Conservation (phyloP, 2,113 vertebrate species). For the Prionailurus bengalensis region DNA sequence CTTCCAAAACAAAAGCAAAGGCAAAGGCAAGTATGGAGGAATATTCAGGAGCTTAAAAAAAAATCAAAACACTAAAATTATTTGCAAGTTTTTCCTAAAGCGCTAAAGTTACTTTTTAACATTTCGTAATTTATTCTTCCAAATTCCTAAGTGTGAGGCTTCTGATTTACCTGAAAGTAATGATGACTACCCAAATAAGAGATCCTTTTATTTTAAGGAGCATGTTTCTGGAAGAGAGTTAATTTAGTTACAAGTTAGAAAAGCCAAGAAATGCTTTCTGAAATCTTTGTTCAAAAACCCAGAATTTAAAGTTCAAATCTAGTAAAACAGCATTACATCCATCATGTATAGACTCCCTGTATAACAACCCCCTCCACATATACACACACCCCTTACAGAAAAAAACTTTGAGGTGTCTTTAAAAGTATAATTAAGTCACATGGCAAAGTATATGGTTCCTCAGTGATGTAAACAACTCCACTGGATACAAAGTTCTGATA, state of each 20-base stretch:
- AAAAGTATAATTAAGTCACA: background rate
- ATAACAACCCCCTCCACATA: background rate
- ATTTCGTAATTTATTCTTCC: constrained; percentile 16
- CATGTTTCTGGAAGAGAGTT: background rate
- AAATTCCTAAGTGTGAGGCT: constrained; percentile 40
- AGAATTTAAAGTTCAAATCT: constrained; percentile 46
- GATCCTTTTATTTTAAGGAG: constrained; percentile 6
- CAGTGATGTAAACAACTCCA: constrained; percentile 25
- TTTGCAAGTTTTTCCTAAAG: constrained; percentile 43
- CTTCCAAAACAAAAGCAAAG: constrained; percentile 49
- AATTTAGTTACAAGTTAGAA: background rate
- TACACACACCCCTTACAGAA: background rate
- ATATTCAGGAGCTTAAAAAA: background rate
- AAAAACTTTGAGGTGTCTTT: background rate
- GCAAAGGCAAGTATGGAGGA: background rate
- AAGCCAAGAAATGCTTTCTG: constrained; percentile 40
- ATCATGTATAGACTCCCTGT: background rate
- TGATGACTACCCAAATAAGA: background rate
- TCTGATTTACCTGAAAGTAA: constrained; percentile 38
- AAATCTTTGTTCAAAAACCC: background rate
- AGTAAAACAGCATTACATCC: constrained; percentile 29
- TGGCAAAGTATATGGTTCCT: background rate
- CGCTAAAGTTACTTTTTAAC: background rate
- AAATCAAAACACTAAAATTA: constrained; percentile 11
- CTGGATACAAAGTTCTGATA: constrained; percentile 50